Evolutionary conservation across 2,797 vertebrate genomes (phyloP).

Genomic region (Acanthiza pusilla): DNA sequence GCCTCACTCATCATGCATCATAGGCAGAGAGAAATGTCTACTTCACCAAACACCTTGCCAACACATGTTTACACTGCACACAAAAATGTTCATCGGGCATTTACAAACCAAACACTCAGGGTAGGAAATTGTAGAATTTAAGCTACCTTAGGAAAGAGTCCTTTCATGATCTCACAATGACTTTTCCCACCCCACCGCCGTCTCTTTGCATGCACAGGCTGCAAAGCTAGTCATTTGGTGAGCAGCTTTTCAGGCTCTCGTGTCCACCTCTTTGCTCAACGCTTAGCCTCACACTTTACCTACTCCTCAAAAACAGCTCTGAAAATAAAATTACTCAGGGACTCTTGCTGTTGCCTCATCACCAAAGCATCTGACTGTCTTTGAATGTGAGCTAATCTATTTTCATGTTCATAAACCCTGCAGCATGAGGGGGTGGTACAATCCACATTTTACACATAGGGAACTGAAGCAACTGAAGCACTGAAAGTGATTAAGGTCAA

Average conservation of each 20-base stretch:
- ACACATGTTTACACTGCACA: neutral
- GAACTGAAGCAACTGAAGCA: conserved; percentile 47
- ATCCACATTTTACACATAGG: conserved; percentile 26
- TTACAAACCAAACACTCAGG: neutral
- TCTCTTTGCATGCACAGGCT: neutral
- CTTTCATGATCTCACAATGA: neutral
- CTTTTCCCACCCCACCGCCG: neutral
- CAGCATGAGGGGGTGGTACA: conserved; percentile 29
- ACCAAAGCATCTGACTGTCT: neutral
- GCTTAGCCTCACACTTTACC: neutral
- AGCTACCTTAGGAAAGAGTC: neutral
- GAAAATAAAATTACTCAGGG: conserved; percentile 21
- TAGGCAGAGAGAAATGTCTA: neutral
- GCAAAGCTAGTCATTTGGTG: neutral
- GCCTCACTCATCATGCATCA: neutral
- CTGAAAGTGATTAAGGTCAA: conserved; percentile 40
- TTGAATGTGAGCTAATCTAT: neutral
- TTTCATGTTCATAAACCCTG: neutral
- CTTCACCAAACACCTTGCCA: neutral
- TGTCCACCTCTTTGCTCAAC: neutral
- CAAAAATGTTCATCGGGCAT: neutral
- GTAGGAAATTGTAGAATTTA: neutral
- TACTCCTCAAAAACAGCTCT: neutral
- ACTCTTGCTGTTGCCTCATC: neutral
- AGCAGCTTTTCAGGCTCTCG: neutral